Evolutionary conservation across 2,888 invertebrate species (phyloP), one percentile per base, ranked within the genome.

Genomic region (Heliconius erato): DNA sequence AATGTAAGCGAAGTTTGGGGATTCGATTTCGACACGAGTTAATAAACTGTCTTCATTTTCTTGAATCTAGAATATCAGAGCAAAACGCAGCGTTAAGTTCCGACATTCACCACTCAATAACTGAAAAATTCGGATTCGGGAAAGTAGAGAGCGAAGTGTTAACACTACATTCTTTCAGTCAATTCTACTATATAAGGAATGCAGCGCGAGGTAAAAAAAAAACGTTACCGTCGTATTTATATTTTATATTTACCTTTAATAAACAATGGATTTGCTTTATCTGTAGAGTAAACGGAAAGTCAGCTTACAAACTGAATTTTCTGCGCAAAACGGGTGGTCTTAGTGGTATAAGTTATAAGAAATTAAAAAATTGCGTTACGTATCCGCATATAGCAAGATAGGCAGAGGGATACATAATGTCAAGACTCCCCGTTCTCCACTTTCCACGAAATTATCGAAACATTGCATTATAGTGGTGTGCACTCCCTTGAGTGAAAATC

Each of bases 211-310:
- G 4, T 11, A 16, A n/a, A 67, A 26, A n/a, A 14, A 67, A 28
- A 67, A 67, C 0, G 4, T 6, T 67, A 67, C 26, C 63, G 28
- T 67, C 65, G 16, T 28, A 26, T 67, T 67, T 67, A 28, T 67
- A 28, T 28, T 28, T 26, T 65, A 65, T 65, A 65, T 26, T 40
- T n/a, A 71, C 69, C n/a, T 40, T 40, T n/a, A 23, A 40, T 71
- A 71, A 71, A 71, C 40, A 71, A 71, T 40, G 35, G n/a, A 40
- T 71, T 71, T 40, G 35, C 40, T 71, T 71, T 71, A 71, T 71
- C 40, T 71, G 69, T 71, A 14, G 5, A 32, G 16, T 71, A 71
- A 40, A 65, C 65, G 12, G n/a, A 71, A 71, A 71, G 40, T 40
- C 40, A n/a, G 69, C 35, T 71, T n/a, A 35, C 65, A 79, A 79